A percentile compares a stretch with the other conserved stretches of the same genome.
Conservation (phyloP, 2,888 invertebrate genomes). For the Aphidoletes aphidimyza region DNA sequence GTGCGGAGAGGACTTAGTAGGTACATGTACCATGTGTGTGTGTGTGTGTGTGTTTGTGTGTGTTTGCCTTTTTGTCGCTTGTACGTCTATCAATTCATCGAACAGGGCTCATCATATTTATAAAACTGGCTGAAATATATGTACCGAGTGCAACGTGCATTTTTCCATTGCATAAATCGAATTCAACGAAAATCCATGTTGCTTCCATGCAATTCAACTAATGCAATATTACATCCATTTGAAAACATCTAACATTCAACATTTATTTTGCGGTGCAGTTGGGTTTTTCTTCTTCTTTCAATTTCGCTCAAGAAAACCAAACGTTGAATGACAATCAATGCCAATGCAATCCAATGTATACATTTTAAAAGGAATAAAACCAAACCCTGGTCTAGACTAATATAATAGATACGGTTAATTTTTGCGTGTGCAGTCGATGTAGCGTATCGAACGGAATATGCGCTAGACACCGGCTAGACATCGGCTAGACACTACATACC, state of each 20-base stretch:
- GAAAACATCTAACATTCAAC: too few species aligned
- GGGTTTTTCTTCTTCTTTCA: too few species aligned
- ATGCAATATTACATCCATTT: too few species aligned
- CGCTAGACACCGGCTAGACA: constrained; percentile 18
- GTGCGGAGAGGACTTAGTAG: neutral
- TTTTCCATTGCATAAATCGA: neutral
- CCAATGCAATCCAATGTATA: too few species aligned
- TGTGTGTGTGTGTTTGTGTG: neutral
- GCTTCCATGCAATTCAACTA: too few species aligned
- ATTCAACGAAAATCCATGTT: too few species aligned
- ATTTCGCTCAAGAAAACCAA: too few species aligned
- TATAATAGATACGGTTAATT: constrained; percentile 6
- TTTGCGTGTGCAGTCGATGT: constrained; percentile 31
- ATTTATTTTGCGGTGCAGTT: too few species aligned
- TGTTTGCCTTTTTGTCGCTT: neutral
- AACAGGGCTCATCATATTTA: neutral
- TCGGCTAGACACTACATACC: constrained; percentile 10
- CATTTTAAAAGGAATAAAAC: neutral
- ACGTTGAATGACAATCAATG: too few species aligned
- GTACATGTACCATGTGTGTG: neutral
- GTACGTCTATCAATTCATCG: neutral
- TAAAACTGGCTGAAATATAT: neutral
- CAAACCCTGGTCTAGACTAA: neutral
- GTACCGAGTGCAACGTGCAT: neutral
- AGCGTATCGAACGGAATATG: constrained; percentile 36